Conservation (phyloP, 2,888 invertebrate genomes). For the Sarcophaga rosellei region DNA sequence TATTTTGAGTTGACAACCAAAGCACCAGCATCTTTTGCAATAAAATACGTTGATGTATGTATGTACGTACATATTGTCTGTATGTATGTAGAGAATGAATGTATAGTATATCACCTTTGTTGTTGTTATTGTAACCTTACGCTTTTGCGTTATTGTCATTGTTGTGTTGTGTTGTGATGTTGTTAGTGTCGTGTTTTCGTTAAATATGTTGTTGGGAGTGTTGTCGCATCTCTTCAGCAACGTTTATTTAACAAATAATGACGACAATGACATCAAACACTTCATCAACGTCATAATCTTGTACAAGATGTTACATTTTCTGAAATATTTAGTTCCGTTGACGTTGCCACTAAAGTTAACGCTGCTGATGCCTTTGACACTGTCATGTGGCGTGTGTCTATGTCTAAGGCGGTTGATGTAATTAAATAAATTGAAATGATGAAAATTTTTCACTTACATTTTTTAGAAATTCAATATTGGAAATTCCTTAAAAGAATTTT, state of each 20-base stretch:
- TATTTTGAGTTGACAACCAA: slow-evolving; percentile 32
- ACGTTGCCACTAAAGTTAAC: not conserved
- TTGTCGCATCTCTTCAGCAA: slow-evolving; percentile 33
- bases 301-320: slow-evolving; percentile 17
- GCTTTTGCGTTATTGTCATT: slow-evolving; percentile 3
- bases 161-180: slow-evolving; percentile 10
- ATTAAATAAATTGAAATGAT: not conserved
- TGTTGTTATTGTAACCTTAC: slow-evolving; percentile 15
- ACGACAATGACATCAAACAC: slow-evolving; percentile 52
- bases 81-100: not conserved
- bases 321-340: not conserved
- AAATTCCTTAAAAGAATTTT: not conserved
- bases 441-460: not conserved
- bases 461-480: not conserved
- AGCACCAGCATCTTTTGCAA: slow-evolving; percentile 1
- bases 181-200: not conserved
- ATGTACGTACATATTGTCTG: not conserved
- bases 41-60: slow-evolving; percentile 18
- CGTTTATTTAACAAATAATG: slow-evolving; percentile 22
- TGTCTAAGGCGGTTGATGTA: not conserved
- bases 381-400: not conserved
- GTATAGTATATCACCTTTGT: not conserved
- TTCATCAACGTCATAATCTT: slow-evolving; percentile 61
- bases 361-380: not conserved
- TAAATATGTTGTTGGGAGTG: not conserved